Conservation (phyloP, 1,140 invertebrate species). For the Leguminivora glycinivorella region DNA sequence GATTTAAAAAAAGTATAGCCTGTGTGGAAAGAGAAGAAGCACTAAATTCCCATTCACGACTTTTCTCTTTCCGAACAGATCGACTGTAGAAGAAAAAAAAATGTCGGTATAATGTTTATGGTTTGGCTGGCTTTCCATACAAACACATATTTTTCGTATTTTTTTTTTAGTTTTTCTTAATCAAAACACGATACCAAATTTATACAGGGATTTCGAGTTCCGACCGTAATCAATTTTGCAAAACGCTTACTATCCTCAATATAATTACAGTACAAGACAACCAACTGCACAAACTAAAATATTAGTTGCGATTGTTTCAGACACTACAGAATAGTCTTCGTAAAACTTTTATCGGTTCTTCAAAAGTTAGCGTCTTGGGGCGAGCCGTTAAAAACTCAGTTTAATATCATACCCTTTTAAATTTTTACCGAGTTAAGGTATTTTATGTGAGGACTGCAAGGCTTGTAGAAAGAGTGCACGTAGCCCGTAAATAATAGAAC, state of each 20-base stretch:
- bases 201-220: no score
- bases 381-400: conserved; percentile 6
- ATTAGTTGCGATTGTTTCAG: neutral
- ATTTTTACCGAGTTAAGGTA: conserved; percentile 12
- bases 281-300: neutral
- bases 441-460: conserved; percentile 23
- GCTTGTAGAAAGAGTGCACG: conserved; percentile 34
- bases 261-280: neutral
- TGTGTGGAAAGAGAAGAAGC: no score
- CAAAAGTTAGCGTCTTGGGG: neutral
- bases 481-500: conserved; percentile 44
- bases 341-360: conserved; percentile 7
- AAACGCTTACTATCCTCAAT: neutral
- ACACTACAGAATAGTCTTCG: conserved; percentile 11
- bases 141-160: no score
- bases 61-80: no score
- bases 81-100: no score
- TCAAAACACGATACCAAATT: no score
- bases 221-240: no score
- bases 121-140: no score
- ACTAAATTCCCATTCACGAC: no score
- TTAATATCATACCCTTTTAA: conserved; percentile 19
- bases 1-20: no score
- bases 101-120: no score
- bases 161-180: no score